These are phyloP conservation scores for Phymanthus crucifer DNA, from an alignment of 92 coral and sea anemone species.

Conservation along the genomic window DNA sequence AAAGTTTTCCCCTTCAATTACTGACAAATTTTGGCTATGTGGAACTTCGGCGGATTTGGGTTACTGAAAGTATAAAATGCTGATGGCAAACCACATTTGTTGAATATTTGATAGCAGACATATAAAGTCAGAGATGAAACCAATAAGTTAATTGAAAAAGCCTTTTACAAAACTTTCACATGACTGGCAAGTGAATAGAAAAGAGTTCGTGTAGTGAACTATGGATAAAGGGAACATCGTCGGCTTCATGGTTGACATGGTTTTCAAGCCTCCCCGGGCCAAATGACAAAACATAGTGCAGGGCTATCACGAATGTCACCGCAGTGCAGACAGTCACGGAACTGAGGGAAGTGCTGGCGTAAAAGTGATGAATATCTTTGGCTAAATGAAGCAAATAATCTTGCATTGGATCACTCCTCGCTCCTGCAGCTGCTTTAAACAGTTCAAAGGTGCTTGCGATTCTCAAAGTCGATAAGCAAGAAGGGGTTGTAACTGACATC, in stretches of 20 bases:
- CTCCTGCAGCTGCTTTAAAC: conserved; percentile 7
- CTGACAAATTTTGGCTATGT: background rate
- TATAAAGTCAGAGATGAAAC: background rate
- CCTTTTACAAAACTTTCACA: background rate
- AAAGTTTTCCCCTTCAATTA: background rate
- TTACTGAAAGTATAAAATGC: too few relatives aligned
- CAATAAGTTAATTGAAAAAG: background rate
- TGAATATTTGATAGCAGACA: background rate
- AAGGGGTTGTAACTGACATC: background rate
- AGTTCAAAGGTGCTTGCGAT: conserved; percentile 7
- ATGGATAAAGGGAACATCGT: too few relatives aligned
- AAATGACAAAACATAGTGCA: background rate
- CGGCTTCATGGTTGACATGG: background rate
- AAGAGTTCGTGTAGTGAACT: background rate
- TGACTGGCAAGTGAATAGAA: background rate
- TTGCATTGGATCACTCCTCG: conserved; percentile 6
- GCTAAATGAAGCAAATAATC: background rate
- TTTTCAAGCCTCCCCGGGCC: background rate
- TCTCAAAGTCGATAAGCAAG: background rate
- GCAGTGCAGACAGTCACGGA: background rate
- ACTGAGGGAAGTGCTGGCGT: background rate
- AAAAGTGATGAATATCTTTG: background rate
- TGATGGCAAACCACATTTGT: background rate
- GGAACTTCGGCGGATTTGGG: background rate
- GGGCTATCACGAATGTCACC: background rate